Percentiles rank a stretch among this genome's conserved stretches.
phyloP scores from a whole-genome alignment of 2,888 invertebrate genomes.

The Brenthis daphne region DNA sequence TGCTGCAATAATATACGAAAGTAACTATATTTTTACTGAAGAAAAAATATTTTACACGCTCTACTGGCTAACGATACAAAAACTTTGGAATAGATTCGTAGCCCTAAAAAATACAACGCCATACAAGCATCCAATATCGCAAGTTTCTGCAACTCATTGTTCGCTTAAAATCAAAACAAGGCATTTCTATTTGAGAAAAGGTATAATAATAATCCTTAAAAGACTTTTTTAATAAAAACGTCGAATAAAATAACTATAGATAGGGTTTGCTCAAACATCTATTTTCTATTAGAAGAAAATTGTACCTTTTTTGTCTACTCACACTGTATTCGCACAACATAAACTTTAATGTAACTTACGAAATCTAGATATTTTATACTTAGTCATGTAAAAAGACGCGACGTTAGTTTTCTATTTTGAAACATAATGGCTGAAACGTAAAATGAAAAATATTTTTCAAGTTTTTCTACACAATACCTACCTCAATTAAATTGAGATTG shows the following conservation, averaged over 20 bases:
- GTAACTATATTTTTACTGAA: conserved; percentile 15
- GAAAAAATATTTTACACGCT: conserved; percentile 28
- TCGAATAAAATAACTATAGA: conserved; percentile 1
- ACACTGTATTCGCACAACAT: neutral
- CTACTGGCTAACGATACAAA: conserved; percentile 69
- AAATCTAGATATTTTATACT: neutral
- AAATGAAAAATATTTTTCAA: too few species aligned
- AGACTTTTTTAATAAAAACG: conserved; percentile 2
- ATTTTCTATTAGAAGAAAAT: conserved; percentile 10
- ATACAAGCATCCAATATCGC: conserved; percentile 59
- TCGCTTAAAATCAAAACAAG: conserved; percentile 45
- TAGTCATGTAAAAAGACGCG: neutral
- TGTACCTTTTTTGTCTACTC: neutral
- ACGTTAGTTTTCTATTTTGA: too few species aligned
- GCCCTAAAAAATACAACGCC: conserved; percentile 59
- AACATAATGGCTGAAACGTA: too few species aligned
- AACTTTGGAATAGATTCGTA: conserved; percentile 71
- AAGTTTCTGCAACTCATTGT: conserved; percentile 51
- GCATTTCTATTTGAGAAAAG: neutral
- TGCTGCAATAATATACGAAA: neutral
- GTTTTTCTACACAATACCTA: too few species aligned
- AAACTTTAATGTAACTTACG: neutral
- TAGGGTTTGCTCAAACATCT: neutral
- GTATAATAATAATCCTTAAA: neutral
- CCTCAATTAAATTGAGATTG: too few species aligned